These are phyloP conservation scores for Tetramorium alpestre DNA, from an alignment of 1,140 invertebrate species.

Conservation along the genomic window DNA sequence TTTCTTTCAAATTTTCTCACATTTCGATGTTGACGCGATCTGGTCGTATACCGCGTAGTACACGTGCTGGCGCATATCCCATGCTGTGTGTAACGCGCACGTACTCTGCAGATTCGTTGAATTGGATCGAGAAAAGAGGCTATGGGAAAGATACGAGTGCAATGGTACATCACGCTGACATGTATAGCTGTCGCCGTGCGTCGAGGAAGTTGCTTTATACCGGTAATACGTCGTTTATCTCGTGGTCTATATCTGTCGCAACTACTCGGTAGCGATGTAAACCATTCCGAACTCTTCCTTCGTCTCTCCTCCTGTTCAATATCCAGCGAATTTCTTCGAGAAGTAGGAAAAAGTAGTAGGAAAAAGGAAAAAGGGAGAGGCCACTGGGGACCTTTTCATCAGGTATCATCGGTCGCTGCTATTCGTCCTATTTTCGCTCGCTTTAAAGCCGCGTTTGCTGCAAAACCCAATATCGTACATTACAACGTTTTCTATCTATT, in stretches of 20 bases:
- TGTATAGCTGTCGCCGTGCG: constrained; percentile 36
- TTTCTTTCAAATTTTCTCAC: background rate
- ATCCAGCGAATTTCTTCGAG: constrained; percentile 4
- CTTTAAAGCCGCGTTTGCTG: background rate
- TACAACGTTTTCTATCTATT: constrained; percentile 44
- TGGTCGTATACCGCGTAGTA: background rate
- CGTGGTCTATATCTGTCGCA: constrained; percentile 64
- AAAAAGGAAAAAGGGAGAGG: background rate
- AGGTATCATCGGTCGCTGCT: constrained; percentile 7
- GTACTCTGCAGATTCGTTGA: constrained; percentile 11
- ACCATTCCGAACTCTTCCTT: constrained; percentile 8
- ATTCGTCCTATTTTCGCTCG: constrained; percentile 15
- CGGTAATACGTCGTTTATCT: constrained; percentile 67
- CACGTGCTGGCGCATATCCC: background rate
- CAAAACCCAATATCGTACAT: constrained; percentile 31
- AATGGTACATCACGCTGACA: constrained; percentile 43
- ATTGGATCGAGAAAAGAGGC: constrained; percentile 58
- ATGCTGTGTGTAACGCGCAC: background rate
- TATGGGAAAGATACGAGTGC: constrained; percentile 42
- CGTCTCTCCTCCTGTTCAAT: constrained; percentile 18
- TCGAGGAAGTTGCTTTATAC: constrained; percentile 61
- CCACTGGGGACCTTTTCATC: constrained; percentile 23
- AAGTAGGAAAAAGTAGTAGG: background rate
- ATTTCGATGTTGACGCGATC: background rate
- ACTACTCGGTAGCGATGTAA: constrained; percentile 28